Conservation (phyloP, 1,140 invertebrate genomes). For the Maniola jurtina region DNA sequence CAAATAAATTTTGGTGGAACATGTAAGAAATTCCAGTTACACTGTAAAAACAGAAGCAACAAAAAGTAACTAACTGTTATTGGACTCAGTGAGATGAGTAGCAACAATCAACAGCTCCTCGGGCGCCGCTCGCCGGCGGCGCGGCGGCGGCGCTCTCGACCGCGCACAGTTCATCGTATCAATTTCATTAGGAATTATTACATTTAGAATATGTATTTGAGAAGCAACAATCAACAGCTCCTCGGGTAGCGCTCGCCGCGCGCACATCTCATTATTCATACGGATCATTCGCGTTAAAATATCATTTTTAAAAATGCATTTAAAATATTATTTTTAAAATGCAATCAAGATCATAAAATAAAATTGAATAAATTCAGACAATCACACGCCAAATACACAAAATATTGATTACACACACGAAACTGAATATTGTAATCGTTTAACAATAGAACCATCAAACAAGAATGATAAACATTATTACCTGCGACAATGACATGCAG, state of each 20-base stretch:
- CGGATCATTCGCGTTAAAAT: no score
- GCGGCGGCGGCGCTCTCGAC: no score
- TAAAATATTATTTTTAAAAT: constrained; percentile 36
- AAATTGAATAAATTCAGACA: constrained; percentile 51
- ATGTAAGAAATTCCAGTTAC: constrained; percentile 43
- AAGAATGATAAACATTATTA: constrained; percentile 56
- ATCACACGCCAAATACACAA: constrained; percentile 68
- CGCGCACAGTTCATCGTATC: no score
- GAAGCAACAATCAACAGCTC: no score
- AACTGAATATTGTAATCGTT: constrained; percentile 59
- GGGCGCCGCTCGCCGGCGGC: not conserved
- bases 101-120: constrained; percentile 11
- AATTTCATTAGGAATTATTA: no score
- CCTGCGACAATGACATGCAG: constrained; percentile 55
- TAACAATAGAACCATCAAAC: constrained; percentile 69
- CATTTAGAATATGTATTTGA: no score
- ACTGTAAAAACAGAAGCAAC: constrained; percentile 49
- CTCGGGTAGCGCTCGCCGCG: no score
- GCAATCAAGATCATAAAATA: constrained; percentile 54
- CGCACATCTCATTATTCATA: no score
- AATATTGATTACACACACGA: constrained; percentile 64
- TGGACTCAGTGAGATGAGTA: not conserved
- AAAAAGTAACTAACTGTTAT: constrained; percentile 25
- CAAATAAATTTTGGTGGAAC: constrained; percentile 58
- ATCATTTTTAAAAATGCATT: no score